phyloP scores from a whole-genome alignment of 2,113 vertebrate genomes.

The Bagarius yarrelli region DNA sequence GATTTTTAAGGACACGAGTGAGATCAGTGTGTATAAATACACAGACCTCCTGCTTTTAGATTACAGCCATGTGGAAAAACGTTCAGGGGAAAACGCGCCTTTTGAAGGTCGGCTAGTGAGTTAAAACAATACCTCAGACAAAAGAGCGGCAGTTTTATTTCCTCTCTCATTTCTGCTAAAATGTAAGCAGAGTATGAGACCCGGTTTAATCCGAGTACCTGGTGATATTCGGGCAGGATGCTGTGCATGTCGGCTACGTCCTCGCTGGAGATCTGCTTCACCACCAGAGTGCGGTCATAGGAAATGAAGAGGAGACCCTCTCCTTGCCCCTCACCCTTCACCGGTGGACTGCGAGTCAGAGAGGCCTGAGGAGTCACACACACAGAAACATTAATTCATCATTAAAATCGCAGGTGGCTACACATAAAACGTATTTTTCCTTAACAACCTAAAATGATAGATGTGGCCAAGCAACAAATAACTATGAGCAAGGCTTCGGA shows the following conservation, averaged over 20 bases:
- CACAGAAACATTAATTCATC: not conserved
- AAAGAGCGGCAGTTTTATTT: not conserved
- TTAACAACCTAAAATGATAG: not conserved
- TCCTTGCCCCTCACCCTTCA: constrained; percentile 73
- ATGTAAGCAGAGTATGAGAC: no score
- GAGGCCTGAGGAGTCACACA: constrained; percentile 71
- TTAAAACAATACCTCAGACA: not conserved
- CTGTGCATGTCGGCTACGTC: constrained; percentile 89
- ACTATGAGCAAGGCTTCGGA: not conserved
- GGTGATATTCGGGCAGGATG: constrained; percentile 92
- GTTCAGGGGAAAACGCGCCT: not conserved
- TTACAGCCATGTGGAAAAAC: not conserved
- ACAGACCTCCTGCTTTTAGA: not conserved
- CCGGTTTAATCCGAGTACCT: constrained; percentile 68
- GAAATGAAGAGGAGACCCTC: constrained; percentile 82
- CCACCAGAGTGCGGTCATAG: constrained; percentile 83
- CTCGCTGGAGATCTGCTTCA: constrained; percentile 91
- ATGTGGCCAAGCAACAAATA: not conserved
- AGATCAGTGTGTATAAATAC: not conserved
- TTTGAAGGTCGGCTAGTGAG: not conserved
- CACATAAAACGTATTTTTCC: not conserved
- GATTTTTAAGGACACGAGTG: constrained; percentile 3
- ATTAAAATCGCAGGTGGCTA: not conserved
- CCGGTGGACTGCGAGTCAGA: constrained; percentile 80
- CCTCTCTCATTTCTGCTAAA: no score